These are phyloP conservation scores for Toxotes chatareus DNA, from an alignment of 2,113 vertebrate species.

Conservation along the genomic window DNA sequence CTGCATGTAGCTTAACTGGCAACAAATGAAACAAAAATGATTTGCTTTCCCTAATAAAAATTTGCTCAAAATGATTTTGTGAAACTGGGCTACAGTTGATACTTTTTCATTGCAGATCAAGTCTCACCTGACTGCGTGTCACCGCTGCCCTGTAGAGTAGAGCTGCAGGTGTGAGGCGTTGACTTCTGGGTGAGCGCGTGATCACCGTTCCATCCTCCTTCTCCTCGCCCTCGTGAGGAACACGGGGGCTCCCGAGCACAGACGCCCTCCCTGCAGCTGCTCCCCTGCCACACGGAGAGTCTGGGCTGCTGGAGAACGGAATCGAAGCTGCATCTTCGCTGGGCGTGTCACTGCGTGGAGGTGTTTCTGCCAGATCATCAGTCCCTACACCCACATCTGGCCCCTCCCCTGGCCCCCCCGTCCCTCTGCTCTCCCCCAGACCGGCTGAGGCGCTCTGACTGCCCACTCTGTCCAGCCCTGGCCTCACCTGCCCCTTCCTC, in stretches of 20 bases:
- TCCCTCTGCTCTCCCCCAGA: constrained; percentile 71
- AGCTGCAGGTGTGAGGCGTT: constrained; percentile 91
- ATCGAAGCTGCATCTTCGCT: constrained; percentile 89
- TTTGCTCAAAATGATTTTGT: not conserved
- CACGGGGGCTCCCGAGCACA: constrained; percentile 75
- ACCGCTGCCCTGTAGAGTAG: constrained; percentile 94
- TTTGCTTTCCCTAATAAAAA: too few species aligned
- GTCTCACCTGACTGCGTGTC: constrained; percentile 91
- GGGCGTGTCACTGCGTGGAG: constrained; percentile 86
- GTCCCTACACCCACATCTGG: constrained; percentile 59
- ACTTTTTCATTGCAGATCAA: not conserved
- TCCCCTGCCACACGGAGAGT: constrained; percentile 88
- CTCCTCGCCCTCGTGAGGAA: constrained; percentile 82
- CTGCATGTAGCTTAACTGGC: too few species aligned
- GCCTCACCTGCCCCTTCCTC: constrained; percentile 72
- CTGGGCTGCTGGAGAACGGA: constrained; percentile 90
- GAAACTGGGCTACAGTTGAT: not conserved
- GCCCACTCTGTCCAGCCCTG: constrained; percentile 75
- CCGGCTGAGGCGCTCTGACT: constrained; percentile 82
- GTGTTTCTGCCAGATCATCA: constrained; percentile 79
- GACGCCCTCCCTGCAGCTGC: constrained; percentile 78
- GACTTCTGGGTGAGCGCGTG: constrained; percentile 83
- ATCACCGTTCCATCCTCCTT: constrained; percentile 82
- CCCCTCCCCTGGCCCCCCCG: constrained; percentile 43
- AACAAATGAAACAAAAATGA: too few species aligned